Evolutionary conservation across 2,888 invertebrate genomes (phyloP).

Genomic region (Tiphia femorata): DNA sequence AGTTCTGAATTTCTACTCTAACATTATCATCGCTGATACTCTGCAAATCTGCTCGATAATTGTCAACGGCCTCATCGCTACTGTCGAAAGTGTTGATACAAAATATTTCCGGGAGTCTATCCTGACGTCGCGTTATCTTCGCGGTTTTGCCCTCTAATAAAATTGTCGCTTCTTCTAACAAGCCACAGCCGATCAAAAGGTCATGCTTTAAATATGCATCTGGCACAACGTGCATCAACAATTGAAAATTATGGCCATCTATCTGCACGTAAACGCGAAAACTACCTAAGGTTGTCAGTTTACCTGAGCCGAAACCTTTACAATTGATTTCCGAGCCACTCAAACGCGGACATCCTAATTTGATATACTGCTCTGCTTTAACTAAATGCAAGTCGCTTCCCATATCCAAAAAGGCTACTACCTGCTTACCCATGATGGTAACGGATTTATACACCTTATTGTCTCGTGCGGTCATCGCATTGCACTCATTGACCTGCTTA

Average conservation of each 20-base stretch:
- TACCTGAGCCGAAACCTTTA: background rate
- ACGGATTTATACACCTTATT: conserved; percentile 11
- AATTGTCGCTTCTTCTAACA: conserved; percentile 17
- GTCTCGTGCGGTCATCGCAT: background rate
- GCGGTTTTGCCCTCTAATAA: conserved; percentile 5
- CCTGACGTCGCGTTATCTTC: background rate
- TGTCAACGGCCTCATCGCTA: background rate
- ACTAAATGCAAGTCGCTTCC: conserved; percentile 29
- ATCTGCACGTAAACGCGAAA: conserved; percentile 16
- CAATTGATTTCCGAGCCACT: conserved; percentile 5
- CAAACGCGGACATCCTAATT: conserved; percentile 16
- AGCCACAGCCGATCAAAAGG: conserved; percentile 22
- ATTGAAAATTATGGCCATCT: conserved; percentile 8
- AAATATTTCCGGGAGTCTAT: conserved; percentile 19
- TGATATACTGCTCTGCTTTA: conserved; percentile 14
- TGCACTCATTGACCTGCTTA: background rate
- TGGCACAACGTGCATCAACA: conserved; percentile 23
- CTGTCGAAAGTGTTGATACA: conserved; percentile 8
- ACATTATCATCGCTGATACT: background rate
- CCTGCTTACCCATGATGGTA: background rate
- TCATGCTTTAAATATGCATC: conserved; percentile 11
- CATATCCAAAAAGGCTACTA: conserved; percentile 16
- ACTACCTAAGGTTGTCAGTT: conserved; percentile 8
- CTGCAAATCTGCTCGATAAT: conserved; percentile 3
- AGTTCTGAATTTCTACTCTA: background rate